Percentiles rank a stretch among this genome's conserved stretches.
Conservation (phyloP, 2,113 vertebrate species). For the Zootoca vivipara region DNA sequence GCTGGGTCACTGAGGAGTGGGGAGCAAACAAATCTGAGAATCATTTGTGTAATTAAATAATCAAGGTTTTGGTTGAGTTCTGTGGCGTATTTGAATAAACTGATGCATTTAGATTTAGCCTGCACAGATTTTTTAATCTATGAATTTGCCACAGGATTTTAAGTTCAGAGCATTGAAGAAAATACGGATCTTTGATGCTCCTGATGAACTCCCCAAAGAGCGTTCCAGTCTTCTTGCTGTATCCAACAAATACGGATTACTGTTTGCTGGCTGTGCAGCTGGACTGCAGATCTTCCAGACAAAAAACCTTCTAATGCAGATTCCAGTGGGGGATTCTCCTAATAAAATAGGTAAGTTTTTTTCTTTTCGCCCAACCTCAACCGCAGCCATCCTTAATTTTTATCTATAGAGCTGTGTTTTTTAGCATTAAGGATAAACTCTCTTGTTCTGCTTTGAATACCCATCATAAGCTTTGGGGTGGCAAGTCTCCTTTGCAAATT, state of each 20-base stretch:
- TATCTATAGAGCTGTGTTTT: background rate
- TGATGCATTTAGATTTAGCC: background rate
- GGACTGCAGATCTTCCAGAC: constrained; percentile 87
- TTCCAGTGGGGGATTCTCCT: constrained; percentile 82
- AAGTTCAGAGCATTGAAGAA: constrained; percentile 96
- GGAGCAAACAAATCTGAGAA: no score
- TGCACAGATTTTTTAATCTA: background rate
- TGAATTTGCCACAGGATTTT: constrained; percentile 83
- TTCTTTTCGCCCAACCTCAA: background rate
- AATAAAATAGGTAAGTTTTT: constrained; percentile 86
- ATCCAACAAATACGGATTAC: constrained; percentile 92
- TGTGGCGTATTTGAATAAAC: background rate
- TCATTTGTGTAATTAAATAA: background rate
- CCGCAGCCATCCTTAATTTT: background rate
- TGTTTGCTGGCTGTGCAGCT: constrained; percentile 82
- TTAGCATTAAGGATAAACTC: background rate
- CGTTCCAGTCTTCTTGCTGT: constrained; percentile 85
- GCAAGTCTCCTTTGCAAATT: background rate
- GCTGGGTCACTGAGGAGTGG: no score
- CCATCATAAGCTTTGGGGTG: background rate
- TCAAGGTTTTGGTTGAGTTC: background rate
- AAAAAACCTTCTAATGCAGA: constrained; percentile 82
- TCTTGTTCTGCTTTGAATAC: background rate
- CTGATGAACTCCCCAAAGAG: constrained; percentile 84
- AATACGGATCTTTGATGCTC: constrained; percentile 84